phyloP scores from a whole-genome alignment of 2,797 vertebrate genomes.

The Steatocranus sp. region DNA sequence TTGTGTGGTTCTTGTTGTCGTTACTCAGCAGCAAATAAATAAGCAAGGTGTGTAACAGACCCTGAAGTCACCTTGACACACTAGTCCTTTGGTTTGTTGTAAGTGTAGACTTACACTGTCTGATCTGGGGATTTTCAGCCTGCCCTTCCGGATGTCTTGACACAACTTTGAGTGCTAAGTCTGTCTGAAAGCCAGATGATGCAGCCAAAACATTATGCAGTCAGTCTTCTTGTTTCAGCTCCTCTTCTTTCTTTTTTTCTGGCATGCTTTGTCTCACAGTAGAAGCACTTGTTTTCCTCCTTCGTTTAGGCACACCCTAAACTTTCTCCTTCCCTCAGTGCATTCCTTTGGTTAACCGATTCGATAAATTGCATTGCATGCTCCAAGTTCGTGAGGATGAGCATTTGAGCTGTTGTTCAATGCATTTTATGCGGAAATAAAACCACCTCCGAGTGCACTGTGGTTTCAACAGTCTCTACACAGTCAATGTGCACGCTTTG shows the following conservation, averaged over 20 bases:
- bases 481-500: background rate
- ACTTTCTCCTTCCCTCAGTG: background rate
- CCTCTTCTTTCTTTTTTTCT: background rate
- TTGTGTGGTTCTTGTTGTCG: background rate
- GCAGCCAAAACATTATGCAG: background rate
- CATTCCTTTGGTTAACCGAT: conserved; percentile 22
- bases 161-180: background rate
- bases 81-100: background rate
- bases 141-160: background rate
- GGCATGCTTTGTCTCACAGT: background rate
- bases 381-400: background rate
- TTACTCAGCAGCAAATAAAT: background rate
- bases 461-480: background rate
- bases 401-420: background rate
- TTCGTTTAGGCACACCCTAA: background rate
- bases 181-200: background rate
- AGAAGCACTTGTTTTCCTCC: background rate
- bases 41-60: background rate
- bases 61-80: background rate
- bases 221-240: background rate
- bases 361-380: background rate
- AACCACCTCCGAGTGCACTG: background rate
- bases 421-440: background rate
- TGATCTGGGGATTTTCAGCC: background rate
- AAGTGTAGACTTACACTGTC: background rate